phyloP scores from a whole-genome alignment of 2,888 invertebrate genomes.

The Hartigia nigra region DNA sequence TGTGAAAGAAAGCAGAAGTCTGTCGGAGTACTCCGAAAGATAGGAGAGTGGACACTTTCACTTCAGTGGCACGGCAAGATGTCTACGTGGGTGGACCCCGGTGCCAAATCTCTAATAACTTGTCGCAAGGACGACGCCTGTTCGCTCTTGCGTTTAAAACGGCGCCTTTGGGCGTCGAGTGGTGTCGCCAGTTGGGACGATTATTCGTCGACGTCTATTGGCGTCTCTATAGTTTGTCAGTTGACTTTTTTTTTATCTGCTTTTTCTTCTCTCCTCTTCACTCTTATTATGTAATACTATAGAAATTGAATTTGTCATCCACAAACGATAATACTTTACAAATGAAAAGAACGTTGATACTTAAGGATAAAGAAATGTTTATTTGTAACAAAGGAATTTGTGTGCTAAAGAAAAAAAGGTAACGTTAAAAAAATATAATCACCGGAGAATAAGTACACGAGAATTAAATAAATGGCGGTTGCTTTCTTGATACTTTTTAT shows the following conservation, averaged over 20 bases:
- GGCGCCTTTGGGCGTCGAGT: neutral
- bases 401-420: neutral
- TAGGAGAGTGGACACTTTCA: neutral
- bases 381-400: neutral
- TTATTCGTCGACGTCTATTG: neutral
- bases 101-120: neutral
- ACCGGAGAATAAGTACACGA: neutral
- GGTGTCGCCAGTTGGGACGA: neutral
- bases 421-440: neutral
- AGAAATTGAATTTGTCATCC: neutral
- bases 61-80: neutral
- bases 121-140: neutral
- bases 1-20: neutral
- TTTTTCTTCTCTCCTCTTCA: neutral
- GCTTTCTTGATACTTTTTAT: constrained; percentile 16
- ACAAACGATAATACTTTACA: neutral
- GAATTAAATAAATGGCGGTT: neutral
- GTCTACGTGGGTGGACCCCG: neutral
- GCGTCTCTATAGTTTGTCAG: neutral
- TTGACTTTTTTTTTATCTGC: neutral
- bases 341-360: neutral
- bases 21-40: neutral
- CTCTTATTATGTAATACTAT: neutral
- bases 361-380: neutral
- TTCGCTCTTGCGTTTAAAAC: neutral